Evolutionary conservation across 2,113 vertebrate genomes (phyloP).

Genomic region (Lethenteron reissneri): DNA sequence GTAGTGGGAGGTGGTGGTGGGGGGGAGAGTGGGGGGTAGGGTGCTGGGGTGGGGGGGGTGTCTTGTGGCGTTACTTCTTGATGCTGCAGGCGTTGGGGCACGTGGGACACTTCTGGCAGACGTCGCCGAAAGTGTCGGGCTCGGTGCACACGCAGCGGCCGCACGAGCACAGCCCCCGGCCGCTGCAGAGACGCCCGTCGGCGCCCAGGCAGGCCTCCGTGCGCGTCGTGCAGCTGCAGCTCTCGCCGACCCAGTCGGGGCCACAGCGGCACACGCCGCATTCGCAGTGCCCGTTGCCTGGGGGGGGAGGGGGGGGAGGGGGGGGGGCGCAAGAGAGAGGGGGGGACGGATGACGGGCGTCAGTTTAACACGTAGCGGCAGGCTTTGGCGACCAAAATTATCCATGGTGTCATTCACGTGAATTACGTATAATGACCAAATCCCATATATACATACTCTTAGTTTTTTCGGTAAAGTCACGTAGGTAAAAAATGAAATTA

Average conservation of each 20-base stretch:
- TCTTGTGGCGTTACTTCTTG: slow-evolving; percentile 39
- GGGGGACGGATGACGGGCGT: not conserved
- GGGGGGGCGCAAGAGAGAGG: not conserved
- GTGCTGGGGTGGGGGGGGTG: not conserved
- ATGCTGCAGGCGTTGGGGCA: slow-evolving; percentile 70
- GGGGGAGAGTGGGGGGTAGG: not conserved
- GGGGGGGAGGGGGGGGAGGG: not conserved
- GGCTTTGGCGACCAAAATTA: too few species aligned
- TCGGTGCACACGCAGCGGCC: slow-evolving; percentile 63
- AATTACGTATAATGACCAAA: too few species aligned
- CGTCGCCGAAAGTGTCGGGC: slow-evolving; percentile 53
- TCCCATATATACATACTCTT: too few species aligned
- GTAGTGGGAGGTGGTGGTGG: slow-evolving; percentile 1
- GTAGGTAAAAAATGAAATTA: too few species aligned
- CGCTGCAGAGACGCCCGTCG: slow-evolving; percentile 51
- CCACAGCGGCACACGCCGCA: slow-evolving; percentile 60
- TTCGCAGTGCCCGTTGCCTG: slow-evolving; percentile 58
- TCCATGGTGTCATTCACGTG: too few species aligned
- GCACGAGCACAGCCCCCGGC: slow-evolving; percentile 47
- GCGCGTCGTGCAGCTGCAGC: slow-evolving; percentile 61
- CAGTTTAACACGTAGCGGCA: not conserved
- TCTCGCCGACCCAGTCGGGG: slow-evolving; percentile 53
- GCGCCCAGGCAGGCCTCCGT: slow-evolving; percentile 56
- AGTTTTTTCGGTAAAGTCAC: too few species aligned
- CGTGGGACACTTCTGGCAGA: slow-evolving; percentile 83